Base-by-base conservation (phyloP, 2,797 vertebrate genomes). In the Rhynchotus rufescens region DNA sequence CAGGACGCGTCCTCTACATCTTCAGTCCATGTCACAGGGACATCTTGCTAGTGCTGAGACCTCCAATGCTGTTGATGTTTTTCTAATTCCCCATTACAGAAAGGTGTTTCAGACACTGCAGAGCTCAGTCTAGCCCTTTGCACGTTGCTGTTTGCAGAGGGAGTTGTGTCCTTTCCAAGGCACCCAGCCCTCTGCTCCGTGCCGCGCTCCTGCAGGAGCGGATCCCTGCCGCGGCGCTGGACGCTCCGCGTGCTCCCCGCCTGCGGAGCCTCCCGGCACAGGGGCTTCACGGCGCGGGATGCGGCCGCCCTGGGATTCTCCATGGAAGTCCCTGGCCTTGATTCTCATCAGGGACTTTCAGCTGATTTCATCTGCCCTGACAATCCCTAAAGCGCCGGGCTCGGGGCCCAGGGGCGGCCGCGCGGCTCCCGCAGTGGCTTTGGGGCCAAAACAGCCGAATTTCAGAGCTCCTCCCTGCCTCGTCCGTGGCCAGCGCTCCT, bases 281-380 rank as follows among this genome's bases (percentile, higher is more conserved):
- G 74, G 91, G 90, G 84, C 71, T 88, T 95, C 94, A 92, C 89
- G 56, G 84, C n/a, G 17, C 4, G 71, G 84, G 84, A 56, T 76
- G 87, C 82, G 22, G 80, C 73, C 4, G 21, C 54, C 80, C 51
- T 56, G 89, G 91, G 82, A 34, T 90, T 93, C 82, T 94, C 92
- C 69, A 3, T 28, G n/a, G 36, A 60, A 88, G 44, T 92, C 83
- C 74, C 80, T 47, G 44, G 36, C 36, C 30, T 15, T 57, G 62
- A 16, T 62, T 38, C 15, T 34, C 38, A 44, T 23, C 9, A 5
- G 92, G 94, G 94, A 81, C 74, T 95, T 93, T 86, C 66, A 45
- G 87, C 82, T 61, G 85, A 67, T 92, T 76, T 82, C 80, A 68
- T 19, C 32, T 3, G 30, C 47, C 0, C 0, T 28, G 66, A 36